Conservation (phyloP, 1,140 invertebrate species). For the Trichonephila clavata region DNA sequence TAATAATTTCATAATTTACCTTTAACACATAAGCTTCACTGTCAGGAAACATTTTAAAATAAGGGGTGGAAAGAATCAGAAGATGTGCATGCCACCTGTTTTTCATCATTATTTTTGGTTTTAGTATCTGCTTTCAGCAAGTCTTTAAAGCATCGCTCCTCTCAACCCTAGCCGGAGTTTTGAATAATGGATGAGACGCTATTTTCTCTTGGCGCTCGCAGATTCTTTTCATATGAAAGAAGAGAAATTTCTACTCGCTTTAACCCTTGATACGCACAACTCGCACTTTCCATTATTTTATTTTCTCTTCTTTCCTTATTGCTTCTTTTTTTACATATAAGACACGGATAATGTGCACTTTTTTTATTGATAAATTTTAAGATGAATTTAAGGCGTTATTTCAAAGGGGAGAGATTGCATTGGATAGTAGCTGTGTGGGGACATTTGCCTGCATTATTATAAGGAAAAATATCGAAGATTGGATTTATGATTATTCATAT, state of each 20-base stretch:
- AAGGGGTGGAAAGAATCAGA: background rate
- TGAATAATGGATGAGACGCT: slow-evolving; percentile 47
- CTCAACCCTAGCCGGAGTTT: background rate
- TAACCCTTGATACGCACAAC: slow-evolving; percentile 52
- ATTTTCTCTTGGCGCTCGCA: background rate
- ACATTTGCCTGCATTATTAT: background rate
- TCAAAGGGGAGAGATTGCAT: background rate
- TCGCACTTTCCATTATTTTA: slow-evolving; percentile 34
- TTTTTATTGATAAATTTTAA: slow-evolving; percentile 41
- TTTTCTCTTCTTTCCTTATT: background rate
- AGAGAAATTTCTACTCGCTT: slow-evolving; percentile 44
- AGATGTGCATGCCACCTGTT: slow-evolving; percentile 36
- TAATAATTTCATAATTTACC: slow-evolving; percentile 25
- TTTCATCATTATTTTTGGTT: slow-evolving; percentile 31
- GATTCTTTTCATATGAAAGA: slow-evolving; percentile 21
- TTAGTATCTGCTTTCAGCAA: slow-evolving; percentile 31
- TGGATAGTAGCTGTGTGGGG: too few species aligned
- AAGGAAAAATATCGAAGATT: background rate
- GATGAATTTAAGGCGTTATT: slow-evolving; percentile 46
- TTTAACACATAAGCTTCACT: background rate
- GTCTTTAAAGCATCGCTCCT: slow-evolving; percentile 50
- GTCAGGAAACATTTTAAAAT: slow-evolving; percentile 19
- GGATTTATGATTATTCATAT: background rate
- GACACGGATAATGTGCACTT: slow-evolving; percentile 36
- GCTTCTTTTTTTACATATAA: background rate